Evolutionary conservation across 1,140 invertebrate species (phyloP).

Genomic region (Druon quercuslanigerum): DNA sequence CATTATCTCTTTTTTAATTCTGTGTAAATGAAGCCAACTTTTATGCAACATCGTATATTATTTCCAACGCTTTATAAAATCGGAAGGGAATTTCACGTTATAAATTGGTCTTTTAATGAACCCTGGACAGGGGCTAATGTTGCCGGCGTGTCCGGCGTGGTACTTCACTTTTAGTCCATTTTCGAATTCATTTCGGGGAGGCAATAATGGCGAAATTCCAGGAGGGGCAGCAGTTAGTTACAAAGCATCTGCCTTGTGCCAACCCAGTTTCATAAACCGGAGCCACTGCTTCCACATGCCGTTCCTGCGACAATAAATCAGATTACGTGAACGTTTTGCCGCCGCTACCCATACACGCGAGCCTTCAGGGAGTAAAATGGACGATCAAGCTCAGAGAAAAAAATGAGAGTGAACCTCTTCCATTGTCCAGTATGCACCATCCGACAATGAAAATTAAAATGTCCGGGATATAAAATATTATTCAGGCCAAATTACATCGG

Average conservation of each 20-base stretch:
- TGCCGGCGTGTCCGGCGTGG: slow-evolving; percentile 11
- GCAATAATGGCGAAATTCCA: slow-evolving; percentile 57
- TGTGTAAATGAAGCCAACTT: too few relatives aligned
- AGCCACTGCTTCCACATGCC: slow-evolving; percentile 48
- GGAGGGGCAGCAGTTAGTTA: slow-evolving; percentile 44
- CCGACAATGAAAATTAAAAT: slow-evolving; percentile 11
- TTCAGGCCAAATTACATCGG: not conserved
- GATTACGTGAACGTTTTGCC: slow-evolving; percentile 58
- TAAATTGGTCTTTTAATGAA: slow-evolving; percentile 28
- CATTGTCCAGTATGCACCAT: slow-evolving; percentile 32
- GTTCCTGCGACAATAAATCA: slow-evolving; percentile 56
- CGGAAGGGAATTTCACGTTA: slow-evolving; percentile 7
- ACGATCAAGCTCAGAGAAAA: slow-evolving; percentile 40
- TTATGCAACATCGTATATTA: too few relatives aligned
- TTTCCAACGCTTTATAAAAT: not conserved
- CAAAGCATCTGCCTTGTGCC: slow-evolving; percentile 50
- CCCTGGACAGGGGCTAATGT: slow-evolving; percentile 18
- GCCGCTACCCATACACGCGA: slow-evolving; percentile 47
- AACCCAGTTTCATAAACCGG: slow-evolving; percentile 55
- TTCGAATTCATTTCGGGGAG: slow-evolving; percentile 53
- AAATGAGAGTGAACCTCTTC: slow-evolving; percentile 31
- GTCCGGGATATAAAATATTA: not conserved
- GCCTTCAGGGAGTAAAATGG: slow-evolving; percentile 42
- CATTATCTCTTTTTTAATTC: too few relatives aligned
- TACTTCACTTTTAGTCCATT: slow-evolving; percentile 39